Evolutionary conservation across 2,797 vertebrate species (phyloP).

Genomic region (Carduelis carduelis): DNA sequence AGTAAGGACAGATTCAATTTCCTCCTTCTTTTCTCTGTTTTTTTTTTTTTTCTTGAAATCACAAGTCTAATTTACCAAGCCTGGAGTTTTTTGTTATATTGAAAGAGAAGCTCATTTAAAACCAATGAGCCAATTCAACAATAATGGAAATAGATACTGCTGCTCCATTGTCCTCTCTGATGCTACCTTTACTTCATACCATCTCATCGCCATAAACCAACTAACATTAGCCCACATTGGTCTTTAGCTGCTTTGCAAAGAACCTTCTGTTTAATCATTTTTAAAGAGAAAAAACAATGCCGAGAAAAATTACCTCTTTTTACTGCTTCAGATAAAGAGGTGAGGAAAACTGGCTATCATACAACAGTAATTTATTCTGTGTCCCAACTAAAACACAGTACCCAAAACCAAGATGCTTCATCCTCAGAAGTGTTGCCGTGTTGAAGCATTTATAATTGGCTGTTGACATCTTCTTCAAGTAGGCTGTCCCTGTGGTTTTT

Average conservation of each 20-base stretch:
- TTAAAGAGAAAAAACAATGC: not conserved
- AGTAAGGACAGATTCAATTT: not conserved
- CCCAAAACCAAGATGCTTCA: not conserved
- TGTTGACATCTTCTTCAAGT: not conserved
- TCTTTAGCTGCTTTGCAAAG: not conserved
- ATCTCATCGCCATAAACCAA: not conserved
- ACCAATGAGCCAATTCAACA: not conserved
- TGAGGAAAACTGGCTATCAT: not conserved
- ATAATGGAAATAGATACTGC: not conserved
- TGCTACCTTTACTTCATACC: not conserved
- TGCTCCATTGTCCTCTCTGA: not conserved
- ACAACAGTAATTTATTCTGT: not conserved
- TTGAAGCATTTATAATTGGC: not conserved
- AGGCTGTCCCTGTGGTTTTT: not conserved
- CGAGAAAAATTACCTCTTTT: not conserved
- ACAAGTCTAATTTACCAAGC: not conserved
- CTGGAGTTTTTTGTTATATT: not conserved
- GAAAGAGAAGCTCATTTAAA: conserved; percentile 4
- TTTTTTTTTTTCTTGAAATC: not conserved
- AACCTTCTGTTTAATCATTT: not conserved
- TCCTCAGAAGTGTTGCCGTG: not conserved
- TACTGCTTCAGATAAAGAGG: not conserved
- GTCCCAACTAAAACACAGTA: not conserved
- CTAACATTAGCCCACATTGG: not conserved
- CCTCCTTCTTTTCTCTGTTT: not conserved